Base-by-base conservation (phyloP, 2,113 vertebrate genomes). In the Mesocricetus auratus region DNA sequence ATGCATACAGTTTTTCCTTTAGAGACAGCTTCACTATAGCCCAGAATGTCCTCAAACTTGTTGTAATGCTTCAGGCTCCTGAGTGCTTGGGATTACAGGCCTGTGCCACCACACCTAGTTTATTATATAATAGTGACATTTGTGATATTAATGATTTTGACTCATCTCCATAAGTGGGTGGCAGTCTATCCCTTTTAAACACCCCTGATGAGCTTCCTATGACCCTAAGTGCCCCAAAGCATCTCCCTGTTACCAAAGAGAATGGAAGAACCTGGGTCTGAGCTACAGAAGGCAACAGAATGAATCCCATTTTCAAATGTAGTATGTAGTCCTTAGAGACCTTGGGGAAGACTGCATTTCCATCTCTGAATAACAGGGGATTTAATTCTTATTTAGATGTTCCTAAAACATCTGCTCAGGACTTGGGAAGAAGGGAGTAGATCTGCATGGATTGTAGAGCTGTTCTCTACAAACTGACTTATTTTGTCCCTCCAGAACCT, bases 401-500 rank as follows among this genome's bases (percentile, higher is more conserved):
- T 64, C 82, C 79, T 42, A 10, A 29, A 77, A 36, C 5, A 15
- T 58, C n/a, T 90, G n/a, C 82, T 82, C 5, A 11, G 58, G 42
- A 1, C 58, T 64, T 71, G 13, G 60, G 68, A 26, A 39, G n/a
- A 5, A 24, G 7, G 7, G 1, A 19, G 36, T 45, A 13, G 74
- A 1, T 69, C 17, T 58, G 24, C 13, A 3, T 0, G 7, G 39
- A 36, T 3, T 33, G 56, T 19, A 62, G 5, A 31, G 6, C 0
- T 53, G 21, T 22, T 58, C 39, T 53, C 86, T 29, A 16, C 81
- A 81, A 12, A 96, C 21, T 1, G 11, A 74, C 39, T 16, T 77
- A 31, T 74, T 91, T 39, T 91, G 56, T 97, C 22, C 0, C 90
- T 97, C 31, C 95, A 99, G 99, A 99, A 94, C 94, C 97, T 0